Base-by-base conservation (phyloP, 2,888 invertebrate genomes). In the Mesodorylaimus sp. region DNA sequence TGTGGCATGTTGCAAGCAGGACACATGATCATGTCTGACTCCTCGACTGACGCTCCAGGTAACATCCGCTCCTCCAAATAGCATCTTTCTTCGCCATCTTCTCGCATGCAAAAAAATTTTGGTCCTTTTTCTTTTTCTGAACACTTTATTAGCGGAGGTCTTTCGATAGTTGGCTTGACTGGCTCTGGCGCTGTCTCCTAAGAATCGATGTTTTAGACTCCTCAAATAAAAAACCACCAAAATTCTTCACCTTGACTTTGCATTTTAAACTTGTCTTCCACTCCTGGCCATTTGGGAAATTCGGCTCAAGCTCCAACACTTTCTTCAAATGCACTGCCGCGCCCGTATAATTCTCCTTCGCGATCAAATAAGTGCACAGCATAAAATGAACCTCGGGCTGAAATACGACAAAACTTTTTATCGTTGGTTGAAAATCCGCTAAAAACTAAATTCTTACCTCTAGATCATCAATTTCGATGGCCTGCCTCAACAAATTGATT, bases 311-410 rank as follows among this genome's bases (percentile, higher is more conserved):
- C 23, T 61, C 57, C 32, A 69, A 55, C 3, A 63, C 65, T 28
- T 59, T 59, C 48, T 62, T 59, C 55, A 68, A 68, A 49, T 60
- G 57, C 26, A 53, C 45, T 46, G 49, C 47, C 16, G 78, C 78
- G 2, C 77, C 74, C 1, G 75, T 72, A 54, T 77, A 73, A 53
- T 78, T 77, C 59, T 76, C 77, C 52, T 76, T 67, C 62, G 77
- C 76, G 60, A 78, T 76, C 48, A 80, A 62, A 52, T 81, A 68
- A 1, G 77, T 76, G 19, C 69, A 74, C 51, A 79, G 66, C 3
- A 81, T 66, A 64, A 79, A 80, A 66, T 81, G 80, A 50, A 79
- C 78, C 39, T 77, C 73, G 2, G 81, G 80, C 77, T 79, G 67
- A 24, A 66, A 66, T 13, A 36, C 47, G 24, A 54, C 38, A 52